Base-by-base conservation (phyloP, 2,888 invertebrate species). In the Boloria selene region DNA sequence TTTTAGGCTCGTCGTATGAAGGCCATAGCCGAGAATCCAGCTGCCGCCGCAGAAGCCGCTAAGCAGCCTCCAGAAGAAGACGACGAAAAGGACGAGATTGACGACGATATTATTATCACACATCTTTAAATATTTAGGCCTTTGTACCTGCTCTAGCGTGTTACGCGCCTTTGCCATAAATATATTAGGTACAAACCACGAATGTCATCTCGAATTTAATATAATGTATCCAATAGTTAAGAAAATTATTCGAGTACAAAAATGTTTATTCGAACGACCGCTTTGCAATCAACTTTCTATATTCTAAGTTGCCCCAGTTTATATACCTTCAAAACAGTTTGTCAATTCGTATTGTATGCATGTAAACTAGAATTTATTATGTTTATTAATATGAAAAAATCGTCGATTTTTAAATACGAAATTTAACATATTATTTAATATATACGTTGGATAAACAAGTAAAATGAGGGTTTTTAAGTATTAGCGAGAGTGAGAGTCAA, bases 91-190 rank as follows among this genome's bases (percentile, higher is more conserved):
- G 97, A 97, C 86, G 97, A 97, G 86, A 95, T 97, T 77, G 97
- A 97, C 89, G 97, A 97, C 84, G 96, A 97, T 82, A 96, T 97
- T 83, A 95, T 96, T 83, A 95, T 97, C 80, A 97, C 97, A 72
- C 96, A 96, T 87, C 94, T 97, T 81, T 97, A 95, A 83, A 31
- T 58, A 31, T n/a, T 49, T 31, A 47, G 45, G 26, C 3, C 26
- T n/a, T n/a, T 5, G 51, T 31, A 52, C 50, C 26, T 26, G 61
- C 61, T n/a, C 10, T 55, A 50, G 69, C 64, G 62, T 50, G 10
- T 51, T 13, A 6, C 60, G 68, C 64, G 64, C 70, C 17, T 61
- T 75, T 77, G 77, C 78, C 77, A 79, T 79, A 77, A 72, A 74
- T 68, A 71, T 61, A 67, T 73, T 77, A 76, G 75, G 75, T 79